Evolutionary conservation across 2,888 invertebrate genomes (phyloP).

Genomic region (Fragum fragum): DNA sequence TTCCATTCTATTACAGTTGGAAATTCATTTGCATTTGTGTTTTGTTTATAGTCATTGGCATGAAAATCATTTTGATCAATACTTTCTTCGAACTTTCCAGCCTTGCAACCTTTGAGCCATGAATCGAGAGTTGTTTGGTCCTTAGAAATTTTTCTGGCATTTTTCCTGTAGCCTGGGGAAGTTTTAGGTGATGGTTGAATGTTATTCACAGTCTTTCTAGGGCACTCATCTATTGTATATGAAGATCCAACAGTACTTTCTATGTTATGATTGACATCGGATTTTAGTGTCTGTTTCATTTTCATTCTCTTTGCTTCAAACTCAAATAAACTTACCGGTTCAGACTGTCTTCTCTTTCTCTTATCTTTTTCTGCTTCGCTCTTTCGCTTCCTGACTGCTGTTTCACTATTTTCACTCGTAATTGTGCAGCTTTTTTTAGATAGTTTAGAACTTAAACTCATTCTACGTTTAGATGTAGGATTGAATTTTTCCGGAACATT

Average conservation of each 20-base stretch:
- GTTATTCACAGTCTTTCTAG: neutral
- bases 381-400: neutral
- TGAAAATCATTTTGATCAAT: no score
- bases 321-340: neutral
- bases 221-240: neutral
- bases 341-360: neutral
- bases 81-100: no score
- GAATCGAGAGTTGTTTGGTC: constrained; percentile 1
- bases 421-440: neutral
- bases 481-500: constrained; percentile 37
- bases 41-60: no score
- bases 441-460: neutral
- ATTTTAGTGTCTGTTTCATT: neutral
- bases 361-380: no score
- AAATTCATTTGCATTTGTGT: neutral
- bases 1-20: constrained; percentile 55
- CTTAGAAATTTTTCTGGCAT: neutral
- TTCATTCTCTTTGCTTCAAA: neutral
- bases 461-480: neutral
- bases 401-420: neutral
- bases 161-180: neutral
- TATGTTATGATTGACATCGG: neutral
- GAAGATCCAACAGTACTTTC: neutral
- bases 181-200: neutral
- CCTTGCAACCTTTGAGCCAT: neutral